Conservation (phyloP, 2,113 vertebrate species). For the Lamprotornis superbus region DNA sequence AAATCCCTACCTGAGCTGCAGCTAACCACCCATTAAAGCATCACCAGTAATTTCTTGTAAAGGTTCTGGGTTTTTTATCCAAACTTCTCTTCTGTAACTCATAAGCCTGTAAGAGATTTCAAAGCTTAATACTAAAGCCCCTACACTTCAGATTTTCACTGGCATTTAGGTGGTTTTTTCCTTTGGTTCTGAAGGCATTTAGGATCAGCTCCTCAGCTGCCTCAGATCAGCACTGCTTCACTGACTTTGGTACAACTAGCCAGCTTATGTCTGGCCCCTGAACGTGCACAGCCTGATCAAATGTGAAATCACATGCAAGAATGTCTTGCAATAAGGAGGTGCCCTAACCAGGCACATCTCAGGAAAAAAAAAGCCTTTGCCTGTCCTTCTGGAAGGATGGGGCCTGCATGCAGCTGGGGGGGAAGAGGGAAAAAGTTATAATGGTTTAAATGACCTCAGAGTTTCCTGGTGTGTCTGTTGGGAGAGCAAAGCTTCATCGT, state of each 20-base stretch:
- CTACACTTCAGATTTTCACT: background rate
- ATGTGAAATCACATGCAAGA: background rate
- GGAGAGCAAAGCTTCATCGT: background rate
- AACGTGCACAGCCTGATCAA: background rate
- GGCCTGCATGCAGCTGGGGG: background rate
- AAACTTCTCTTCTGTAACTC: background rate
- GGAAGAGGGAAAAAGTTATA: background rate
- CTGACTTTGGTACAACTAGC: background rate
- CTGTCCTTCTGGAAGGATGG: conserved; percentile 15
- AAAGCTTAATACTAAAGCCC: background rate
- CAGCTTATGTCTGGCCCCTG: background rate
- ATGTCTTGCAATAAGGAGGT: background rate
- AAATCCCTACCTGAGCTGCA: background rate
- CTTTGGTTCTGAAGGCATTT: background rate
- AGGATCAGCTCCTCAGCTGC: conserved; percentile 1
- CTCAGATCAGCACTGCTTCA: background rate
- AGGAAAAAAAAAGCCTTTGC: background rate
- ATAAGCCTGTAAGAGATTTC: background rate
- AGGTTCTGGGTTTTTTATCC: background rate
- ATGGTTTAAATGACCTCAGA: conserved; percentile 48
- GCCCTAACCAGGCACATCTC: background rate
- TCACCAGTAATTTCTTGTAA: background rate
- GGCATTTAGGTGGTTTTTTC: background rate
- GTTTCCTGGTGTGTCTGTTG: conserved; percentile 24
- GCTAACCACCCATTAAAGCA: background rate